These are phyloP conservation scores for Itoplectis maculator DNA, from an alignment of 2,888 invertebrate genomes.

Conservation along the genomic window DNA sequence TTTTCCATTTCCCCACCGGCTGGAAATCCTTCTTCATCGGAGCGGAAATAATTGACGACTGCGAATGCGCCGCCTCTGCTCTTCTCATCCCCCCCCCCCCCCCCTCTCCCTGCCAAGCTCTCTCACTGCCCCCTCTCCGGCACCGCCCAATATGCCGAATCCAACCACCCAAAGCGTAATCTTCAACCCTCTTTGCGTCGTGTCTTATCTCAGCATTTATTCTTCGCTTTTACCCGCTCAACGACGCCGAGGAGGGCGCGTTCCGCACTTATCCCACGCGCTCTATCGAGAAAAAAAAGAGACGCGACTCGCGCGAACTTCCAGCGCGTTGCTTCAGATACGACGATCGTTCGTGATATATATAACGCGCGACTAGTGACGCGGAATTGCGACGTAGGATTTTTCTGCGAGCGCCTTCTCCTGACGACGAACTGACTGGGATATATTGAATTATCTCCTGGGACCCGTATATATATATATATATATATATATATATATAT, in stretches of 20 bases:
- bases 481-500: neutral
- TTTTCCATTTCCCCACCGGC: slow-evolving; percentile 58
- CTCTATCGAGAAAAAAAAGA: too few relatives aligned
- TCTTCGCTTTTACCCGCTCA: slow-evolving; percentile 16
- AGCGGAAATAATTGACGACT: slow-evolving; percentile 70
- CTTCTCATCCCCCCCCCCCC: slow-evolving; percentile 26
- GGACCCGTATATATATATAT: neutral
- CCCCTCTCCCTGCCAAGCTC: neutral
- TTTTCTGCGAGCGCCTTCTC: too few relatives aligned
- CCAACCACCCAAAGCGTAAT: slow-evolving; percentile 13
- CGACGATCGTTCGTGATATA: too few relatives aligned
- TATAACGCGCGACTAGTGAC: neutral
- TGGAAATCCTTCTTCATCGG: slow-evolving; percentile 65
- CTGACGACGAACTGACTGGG: too few relatives aligned
- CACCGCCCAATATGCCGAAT: slow-evolving; percentile 7
- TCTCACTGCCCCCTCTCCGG: neutral
- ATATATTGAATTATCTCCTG: too few relatives aligned
- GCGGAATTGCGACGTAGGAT: neutral
- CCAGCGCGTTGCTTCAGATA: too few relatives aligned
- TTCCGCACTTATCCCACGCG: neutral
- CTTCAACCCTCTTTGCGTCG: slow-evolving; percentile 18
- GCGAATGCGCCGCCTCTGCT: slow-evolving; percentile 66
- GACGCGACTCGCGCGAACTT: too few relatives aligned
- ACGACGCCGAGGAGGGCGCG: neutral
- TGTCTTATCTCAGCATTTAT: slow-evolving; percentile 23